Evolutionary conservation across 2,797 vertebrate genomes (phyloP), one percentile per base, ranked within the genome.

Genomic region (Malacoraja senta): DNA sequence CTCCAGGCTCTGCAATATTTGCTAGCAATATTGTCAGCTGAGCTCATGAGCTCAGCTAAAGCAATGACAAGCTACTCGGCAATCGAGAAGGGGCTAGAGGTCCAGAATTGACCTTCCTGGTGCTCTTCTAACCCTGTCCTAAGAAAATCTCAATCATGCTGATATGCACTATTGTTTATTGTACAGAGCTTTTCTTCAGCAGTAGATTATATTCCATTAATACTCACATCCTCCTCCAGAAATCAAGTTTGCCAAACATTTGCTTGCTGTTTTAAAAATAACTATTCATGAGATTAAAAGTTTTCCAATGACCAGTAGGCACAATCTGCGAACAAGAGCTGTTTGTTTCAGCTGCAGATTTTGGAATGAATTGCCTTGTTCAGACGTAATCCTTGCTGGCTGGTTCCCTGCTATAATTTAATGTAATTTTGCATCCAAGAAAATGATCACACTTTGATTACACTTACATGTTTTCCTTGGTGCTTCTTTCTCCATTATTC

Each of bases 291-390:
- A 53, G 81, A 58, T 83, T 26, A 83, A 79, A 83, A 58, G 71
- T 83, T 26, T 83, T 29, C 53, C 44, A 83, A 83, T 29, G 29
- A 83, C 44, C 81, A 83, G 81, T 58, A 83, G 53, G 24, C 81
- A 83, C 10, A 15, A 61, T 2, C 81, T 83, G 53, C 21, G 13
- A 83, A 83, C 53, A 83, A 83, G 44, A 58, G 53, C 81, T 58
- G 81, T 58, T 61, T 79, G 35, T 79, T 79, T 83, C 81, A 83
- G 81, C 53, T 58, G 44, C 13, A 83, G 10, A 83, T 83, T 83
- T 29, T 38, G 78, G 81, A 83, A 53, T 29, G 44, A 83, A 83
- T 17, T 83, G 24, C 53, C 44, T 83, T 83, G 24, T 58, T 58
- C 44, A 58, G 53, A 26, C 53, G 61, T 58, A 83, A 83, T 83